Base-by-base conservation (phyloP, 1,140 invertebrate species). In the Condylostylus longicornis region DNA sequence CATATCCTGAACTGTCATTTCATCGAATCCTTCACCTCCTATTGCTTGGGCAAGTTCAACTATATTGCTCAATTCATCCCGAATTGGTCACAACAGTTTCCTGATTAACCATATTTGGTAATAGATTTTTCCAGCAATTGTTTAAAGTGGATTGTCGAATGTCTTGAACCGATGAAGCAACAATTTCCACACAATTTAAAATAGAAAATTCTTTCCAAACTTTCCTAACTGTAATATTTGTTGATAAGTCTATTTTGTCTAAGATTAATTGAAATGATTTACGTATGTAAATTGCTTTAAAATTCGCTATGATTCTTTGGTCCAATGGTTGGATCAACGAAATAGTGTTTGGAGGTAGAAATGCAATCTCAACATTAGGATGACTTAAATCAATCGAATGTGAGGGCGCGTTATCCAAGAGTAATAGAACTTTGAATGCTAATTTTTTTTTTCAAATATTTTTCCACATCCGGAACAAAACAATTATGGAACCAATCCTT, bases 261-360 rank as follows among this genome's bases (percentile, higher is more conserved):
- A 46, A 36, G 35, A 41, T 43, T 30, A 42, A 39, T 23, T 27
- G 28, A 27, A 45, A 45, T 15, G 29, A 34, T 15, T 27, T 2
- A n/a, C n/a, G n/a, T n/a, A n/a, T n/a, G 23, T 45, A 48, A 15
- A 41, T 33, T 22, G 40, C 30, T 20, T 45, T 41, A 21, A 46
- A 51, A 15, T 36, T 43, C 13, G 40, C 25, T 30, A 65, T 67
- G 6, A 65, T 49, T 8, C 45, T 13, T 31, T 31, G 29, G 15
- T 66, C 62, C 52, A 67, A 53, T n/a, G 61, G 62, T 47, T 68
- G 61, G 15, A 68, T 35, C 18, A 59, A 45, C 7, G 50, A 49
- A 9, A 64, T n/a, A n/a, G n/a, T n/a, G n/a, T n/a, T n/a, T n/a
- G n/a, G n/a, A n/a, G n/a, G n/a, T n/a, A n/a, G n/a, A 48, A 62